Evolutionary conservation across 2,797 vertebrate genomes (phyloP), one percentile per base, ranked within the genome.

Genomic region (Lithobates pipiens): DNA sequence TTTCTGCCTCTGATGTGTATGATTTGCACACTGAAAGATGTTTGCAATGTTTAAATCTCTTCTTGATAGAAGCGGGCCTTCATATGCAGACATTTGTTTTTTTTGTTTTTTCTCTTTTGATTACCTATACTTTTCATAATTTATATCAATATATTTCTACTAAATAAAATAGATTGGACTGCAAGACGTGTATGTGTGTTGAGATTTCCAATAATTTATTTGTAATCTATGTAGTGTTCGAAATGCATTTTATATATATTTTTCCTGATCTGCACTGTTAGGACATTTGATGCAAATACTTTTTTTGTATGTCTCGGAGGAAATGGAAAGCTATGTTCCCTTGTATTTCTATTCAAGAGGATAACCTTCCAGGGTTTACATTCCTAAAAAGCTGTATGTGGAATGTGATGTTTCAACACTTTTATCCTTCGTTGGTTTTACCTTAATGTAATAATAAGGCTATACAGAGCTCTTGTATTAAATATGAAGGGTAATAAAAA

Each of bases 171-270:
- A 29, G 27, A 86, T 91, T 91, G 89, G 46, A 91, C 63, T 81
- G 87, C 87, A 61, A 92, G 73, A 83, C 92, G 9, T 79, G 25
- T 76, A 70, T 80, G 89, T 92, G 73, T 93, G 89, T 93, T 92
- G 88, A 91, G 88, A 90, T 86, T 92, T 88, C 88, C 88, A 61
- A 61, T 61, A 89, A 89, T 89, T 93, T 92, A 92, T 92, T 93
- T 93, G 90, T 94, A 91, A 84, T 86, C 90, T 91, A 91, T 89
- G 91, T 93, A 92, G 90, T 87, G 63, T 92, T 91, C 92, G 87
- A 90, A 91, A 90, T 89, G 76, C 76, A 85, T 93, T 94, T 93
- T 93, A 88, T 82, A 77, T 90, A 74, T 77, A 82, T 91, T 90
- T 88, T 91, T 86, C 89, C 90, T 92, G 90, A 89, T 89, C 87